Conservation (phyloP, 2,888 invertebrate genomes). For the Drosophila phalerata region DNA sequence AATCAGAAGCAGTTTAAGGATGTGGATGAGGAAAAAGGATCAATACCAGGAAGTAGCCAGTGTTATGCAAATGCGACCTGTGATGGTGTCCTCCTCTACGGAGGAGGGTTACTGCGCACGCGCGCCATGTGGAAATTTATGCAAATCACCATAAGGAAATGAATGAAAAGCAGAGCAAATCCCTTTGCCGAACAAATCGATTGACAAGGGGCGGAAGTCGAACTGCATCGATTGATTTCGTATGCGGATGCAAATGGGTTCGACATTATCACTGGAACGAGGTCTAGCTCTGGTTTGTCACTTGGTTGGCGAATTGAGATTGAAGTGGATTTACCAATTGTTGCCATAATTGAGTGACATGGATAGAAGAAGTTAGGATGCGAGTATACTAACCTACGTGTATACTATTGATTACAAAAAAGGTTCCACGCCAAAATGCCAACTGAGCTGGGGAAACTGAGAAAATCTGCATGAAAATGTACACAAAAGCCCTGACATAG, state of each 20-base stretch:
- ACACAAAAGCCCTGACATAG: slow-evolving; percentile 54
- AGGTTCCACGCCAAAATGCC: slow-evolving; percentile 63
- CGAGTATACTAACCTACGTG: slow-evolving; percentile 1
- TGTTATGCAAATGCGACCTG: slow-evolving; percentile 85
- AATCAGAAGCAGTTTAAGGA: background rate
- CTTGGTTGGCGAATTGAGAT: slow-evolving; percentile 73
- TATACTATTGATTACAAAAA: slow-evolving; percentile 70
- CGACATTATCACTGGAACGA: background rate
- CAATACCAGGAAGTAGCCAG: slow-evolving; percentile 56
- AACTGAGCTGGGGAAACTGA: slow-evolving; percentile 38
- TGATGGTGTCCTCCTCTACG: slow-evolving; percentile 33
- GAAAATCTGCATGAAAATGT: slow-evolving; percentile 74
- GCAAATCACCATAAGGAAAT: slow-evolving; percentile 63
- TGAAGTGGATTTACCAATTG: slow-evolving; percentile 78
- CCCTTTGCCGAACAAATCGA: slow-evolving; percentile 60
- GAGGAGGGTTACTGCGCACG: slow-evolving; percentile 73
- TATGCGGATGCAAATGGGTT: slow-evolving; percentile 23
- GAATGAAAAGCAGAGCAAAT: slow-evolving; percentile 40
- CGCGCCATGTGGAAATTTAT: slow-evolving; percentile 72
- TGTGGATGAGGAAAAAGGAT: slow-evolving; percentile 21
- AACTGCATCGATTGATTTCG: slow-evolving; percentile 63
- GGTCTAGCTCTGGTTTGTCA: slow-evolving; percentile 63
- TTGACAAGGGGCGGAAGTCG: slow-evolving; percentile 54
- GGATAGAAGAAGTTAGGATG: slow-evolving; percentile 47
- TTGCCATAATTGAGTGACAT: slow-evolving; percentile 80